Conservation (phyloP, 2,113 vertebrate species). For the Hiodon alosoides region DNA sequence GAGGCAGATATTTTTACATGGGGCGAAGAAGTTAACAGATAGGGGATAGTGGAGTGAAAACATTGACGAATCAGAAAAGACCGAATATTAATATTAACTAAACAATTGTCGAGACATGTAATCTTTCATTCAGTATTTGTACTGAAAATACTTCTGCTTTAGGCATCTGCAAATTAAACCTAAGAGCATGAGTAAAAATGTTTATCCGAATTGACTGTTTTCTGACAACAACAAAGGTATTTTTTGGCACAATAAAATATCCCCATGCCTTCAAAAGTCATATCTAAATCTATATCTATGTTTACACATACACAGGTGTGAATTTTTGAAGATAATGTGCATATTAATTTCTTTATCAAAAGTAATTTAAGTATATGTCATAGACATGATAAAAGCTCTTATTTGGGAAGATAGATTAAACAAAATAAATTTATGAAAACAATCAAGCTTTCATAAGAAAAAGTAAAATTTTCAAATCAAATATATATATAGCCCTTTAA, state of each 20-base stretch:
- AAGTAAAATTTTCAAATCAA: slow-evolving; percentile 7
- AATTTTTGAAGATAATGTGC: slow-evolving; percentile 9
- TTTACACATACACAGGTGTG: slow-evolving; percentile 1
- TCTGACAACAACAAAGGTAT: background rate
- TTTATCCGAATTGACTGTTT: no score
- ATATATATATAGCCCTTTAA: slow-evolving; percentile 11
- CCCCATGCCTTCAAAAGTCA: slow-evolving; percentile 2
- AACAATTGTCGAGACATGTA: no score
- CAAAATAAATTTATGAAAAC: slow-evolving; percentile 22
- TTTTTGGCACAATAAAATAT: slow-evolving; percentile 27
- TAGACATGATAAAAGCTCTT: slow-evolving; percentile 26
- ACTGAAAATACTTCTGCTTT: no score
- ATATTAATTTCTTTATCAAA: slow-evolving; percentile 16
- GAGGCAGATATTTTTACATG: no score
- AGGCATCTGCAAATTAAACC: no score
- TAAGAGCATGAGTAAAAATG: no score
- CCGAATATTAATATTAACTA: no score
- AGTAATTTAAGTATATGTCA: slow-evolving; percentile 6
- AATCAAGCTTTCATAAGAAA: slow-evolving; percentile 4
- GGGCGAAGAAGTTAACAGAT: no score
- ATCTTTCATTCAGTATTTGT: no score
- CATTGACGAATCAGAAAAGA: no score
- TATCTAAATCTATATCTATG: slow-evolving; percentile 3
- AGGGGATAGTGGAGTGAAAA: no score
- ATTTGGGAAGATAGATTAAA: slow-evolving; percentile 20